Evolutionary conservation across 2,797 vertebrate genomes (phyloP).

Genomic region (Emydoidea blandingii): DNA sequence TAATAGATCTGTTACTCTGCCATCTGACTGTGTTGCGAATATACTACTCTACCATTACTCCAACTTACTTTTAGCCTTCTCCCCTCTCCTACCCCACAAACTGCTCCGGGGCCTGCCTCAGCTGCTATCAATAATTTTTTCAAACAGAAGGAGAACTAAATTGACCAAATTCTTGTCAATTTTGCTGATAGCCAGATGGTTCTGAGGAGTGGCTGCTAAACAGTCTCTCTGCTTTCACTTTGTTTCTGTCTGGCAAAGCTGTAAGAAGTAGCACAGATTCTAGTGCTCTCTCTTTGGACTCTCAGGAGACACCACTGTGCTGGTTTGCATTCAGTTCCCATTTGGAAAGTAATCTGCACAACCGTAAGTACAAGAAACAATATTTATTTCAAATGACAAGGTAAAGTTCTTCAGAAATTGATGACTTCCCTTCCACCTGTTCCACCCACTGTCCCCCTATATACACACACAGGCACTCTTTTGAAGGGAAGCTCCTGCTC

Average conservation of each 20-base stretch:
- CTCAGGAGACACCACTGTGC: neutral
- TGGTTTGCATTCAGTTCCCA: neutral
- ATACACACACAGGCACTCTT: neutral
- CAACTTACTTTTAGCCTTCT: neutral
- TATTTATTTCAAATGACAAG: neutral
- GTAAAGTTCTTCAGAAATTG: neutral
- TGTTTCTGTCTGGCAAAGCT: neutral
- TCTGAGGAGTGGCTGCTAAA: neutral
- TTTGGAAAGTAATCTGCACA: neutral
- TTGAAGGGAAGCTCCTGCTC: neutral
- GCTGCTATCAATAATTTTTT: neutral
- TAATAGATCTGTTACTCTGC: neutral
- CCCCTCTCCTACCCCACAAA: neutral
- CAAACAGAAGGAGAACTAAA: neutral
- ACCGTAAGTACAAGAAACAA: neutral
- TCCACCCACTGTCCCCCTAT: neutral
- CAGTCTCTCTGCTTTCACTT: neutral
- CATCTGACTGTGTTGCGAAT: neutral
- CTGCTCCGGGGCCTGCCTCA: neutral
- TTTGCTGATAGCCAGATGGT: neutral
- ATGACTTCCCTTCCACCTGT: neutral
- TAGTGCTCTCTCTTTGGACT: neutral
- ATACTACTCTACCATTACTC: neutral
- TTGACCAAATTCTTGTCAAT: neutral
- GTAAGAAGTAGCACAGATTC: neutral